phyloP scores from a whole-genome alignment of 2,797 vertebrate genomes.

The Neopelma chrysocephalum region DNA sequence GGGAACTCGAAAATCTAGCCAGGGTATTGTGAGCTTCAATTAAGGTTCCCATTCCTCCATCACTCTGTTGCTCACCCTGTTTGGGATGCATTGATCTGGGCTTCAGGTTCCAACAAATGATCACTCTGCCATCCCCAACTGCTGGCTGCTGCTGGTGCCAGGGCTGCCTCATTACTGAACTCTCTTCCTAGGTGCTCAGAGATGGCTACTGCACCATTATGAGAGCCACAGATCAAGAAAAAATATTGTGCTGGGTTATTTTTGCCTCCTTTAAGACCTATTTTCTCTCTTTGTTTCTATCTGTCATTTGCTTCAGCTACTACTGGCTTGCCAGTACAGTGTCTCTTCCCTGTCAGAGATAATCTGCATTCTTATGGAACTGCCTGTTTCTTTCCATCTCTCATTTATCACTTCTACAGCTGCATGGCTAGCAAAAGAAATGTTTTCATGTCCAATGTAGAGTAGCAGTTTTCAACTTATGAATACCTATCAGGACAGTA shows the following conservation, averaged over 20 bases:
- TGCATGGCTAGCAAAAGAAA: neutral
- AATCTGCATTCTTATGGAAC: conserved; percentile 38
- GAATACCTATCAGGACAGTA: neutral
- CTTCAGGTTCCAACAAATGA: neutral
- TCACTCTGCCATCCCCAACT: neutral
- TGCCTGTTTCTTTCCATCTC: conserved; percentile 7
- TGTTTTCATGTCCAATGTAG: neutral
- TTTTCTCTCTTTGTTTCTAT: conserved; percentile 11
- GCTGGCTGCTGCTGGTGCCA: neutral
- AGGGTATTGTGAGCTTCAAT: neutral
- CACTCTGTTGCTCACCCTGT: neutral
- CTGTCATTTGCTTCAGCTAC: conserved; percentile 18
- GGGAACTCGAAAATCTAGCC: neutral
- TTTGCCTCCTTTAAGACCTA: neutral
- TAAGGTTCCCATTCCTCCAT: neutral
- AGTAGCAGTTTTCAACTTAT: neutral
- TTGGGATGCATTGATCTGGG: neutral
- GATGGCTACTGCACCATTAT: neutral
- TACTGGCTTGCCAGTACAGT: neutral
- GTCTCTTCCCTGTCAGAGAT: conserved; percentile 16
- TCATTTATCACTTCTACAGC: conserved; percentile 16
- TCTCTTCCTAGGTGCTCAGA: neutral
- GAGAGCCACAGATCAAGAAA: conserved; percentile 17
- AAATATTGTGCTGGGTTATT: neutral
- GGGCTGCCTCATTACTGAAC: neutral